These are phyloP conservation scores for Chitala chitala DNA, from an alignment of 2,113 vertebrate species.

Conservation along the genomic window DNA sequence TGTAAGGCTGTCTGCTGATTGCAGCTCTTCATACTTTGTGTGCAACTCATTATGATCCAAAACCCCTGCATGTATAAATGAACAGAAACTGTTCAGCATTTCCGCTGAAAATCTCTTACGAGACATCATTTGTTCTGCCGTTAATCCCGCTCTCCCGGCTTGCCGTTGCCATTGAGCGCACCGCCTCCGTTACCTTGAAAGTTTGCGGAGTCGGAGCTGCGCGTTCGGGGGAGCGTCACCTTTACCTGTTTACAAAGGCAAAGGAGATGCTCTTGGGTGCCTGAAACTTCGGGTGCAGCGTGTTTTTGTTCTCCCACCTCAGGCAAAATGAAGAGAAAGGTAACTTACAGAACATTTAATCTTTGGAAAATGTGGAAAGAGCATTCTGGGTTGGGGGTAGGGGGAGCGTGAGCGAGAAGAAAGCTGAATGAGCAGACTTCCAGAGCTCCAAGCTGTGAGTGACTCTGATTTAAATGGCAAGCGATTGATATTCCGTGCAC, in stretches of 20 bases:
- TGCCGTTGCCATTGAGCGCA: background rate
- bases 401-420: background rate
- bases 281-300: background rate
- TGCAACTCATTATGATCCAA: background rate
- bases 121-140: background rate
- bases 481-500: conserved; percentile 3
- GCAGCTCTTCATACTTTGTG: too few relatives aligned
- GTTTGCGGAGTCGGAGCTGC: background rate
- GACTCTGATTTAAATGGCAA: conserved; percentile 14
- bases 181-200: background rate
- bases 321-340: background rate
- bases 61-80: background rate
- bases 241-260: conserved; percentile 5
- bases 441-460: background rate
- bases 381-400: background rate
- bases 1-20: too few relatives aligned
- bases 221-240: background rate
- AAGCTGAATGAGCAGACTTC: background rate
- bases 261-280: background rate
- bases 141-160: background rate
- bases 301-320: background rate
- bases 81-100: background rate
- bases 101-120: background rate
- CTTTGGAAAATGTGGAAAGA: conserved; percentile 10
- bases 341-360: conserved; percentile 10